Evolutionary conservation across 2,888 invertebrate species (phyloP), one percentile per base, ranked within the genome.

Genomic region (Hoplodrina ambigua): DNA sequence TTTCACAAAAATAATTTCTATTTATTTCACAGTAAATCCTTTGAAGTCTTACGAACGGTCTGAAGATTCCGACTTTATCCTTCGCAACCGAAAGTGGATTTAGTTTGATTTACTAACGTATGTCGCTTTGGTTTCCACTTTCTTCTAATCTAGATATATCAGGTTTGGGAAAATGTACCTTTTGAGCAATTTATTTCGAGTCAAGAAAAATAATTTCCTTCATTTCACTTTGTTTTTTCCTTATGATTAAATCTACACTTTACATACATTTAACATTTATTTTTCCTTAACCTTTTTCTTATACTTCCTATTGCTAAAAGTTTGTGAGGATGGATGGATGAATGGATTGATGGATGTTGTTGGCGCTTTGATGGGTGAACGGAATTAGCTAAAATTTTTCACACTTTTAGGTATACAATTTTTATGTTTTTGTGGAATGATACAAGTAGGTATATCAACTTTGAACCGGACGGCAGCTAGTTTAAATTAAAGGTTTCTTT

Each of bases 71-170:
- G 44, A 68, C 72, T 86, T 90, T 84, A 91, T 89, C 89, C 86
- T 80, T 76, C 77, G 80, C 83, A 78, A 86, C 86, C 85, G 83
- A 82, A 81, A 81, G 76, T 81, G 89, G 89, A 88, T 90, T 90
- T 88, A 83, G 78, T 86, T 88, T 88, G 91, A 91, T 91, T 89
- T 90, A 90, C 83, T 85, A 85, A 82, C 85, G 82, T 80, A 85
- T 82, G 82, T 85, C 56, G 71, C 74, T 69, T 78, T 72, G 69
- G 80, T 81, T 81, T 80, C 73, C 78, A 64, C 73, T 69, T 78
- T 73, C 60, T 25, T 66, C 56, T 80, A 69, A 75, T 75, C 68
- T 69, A 71, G 65, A 69, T 69, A 68, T 64, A 72, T 55, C 56
- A 13, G 53, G 33, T 62, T 67, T 19, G 55, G n/a, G 25, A 8